Evolutionary conservation across 2,888 invertebrate species (phyloP), one percentile per base, ranked within the genome.

Genomic region (Peribatodes rhomboidaria): DNA sequence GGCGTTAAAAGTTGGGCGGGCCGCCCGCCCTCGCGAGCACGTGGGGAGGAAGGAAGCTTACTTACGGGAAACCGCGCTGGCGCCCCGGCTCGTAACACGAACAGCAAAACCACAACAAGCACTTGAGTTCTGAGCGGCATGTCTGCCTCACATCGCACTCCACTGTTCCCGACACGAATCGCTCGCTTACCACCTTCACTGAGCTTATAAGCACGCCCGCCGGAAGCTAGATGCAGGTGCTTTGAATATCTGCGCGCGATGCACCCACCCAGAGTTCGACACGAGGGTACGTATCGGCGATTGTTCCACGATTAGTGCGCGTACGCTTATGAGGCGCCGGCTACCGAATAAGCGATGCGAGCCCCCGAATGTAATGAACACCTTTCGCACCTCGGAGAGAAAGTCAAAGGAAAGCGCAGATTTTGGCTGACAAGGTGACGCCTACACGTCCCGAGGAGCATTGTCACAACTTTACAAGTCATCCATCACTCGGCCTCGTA

Each of bases 361-460:
- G 89, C 89, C 89, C 90, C 90, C 88, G 86, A 82, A 85, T 83
- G 84, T 84, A 87, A 84, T 82, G 84, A 84, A 88, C 88, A 89
- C 91, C 92, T 88, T 91, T 92, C 90, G 91, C 92, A 92, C 92
- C 91, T 92, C 92, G 80, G 84, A 93, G 93, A 92, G 93, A 93
- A 92, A 93, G 93, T 92, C 84, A 86, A 87, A 92, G 92, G 93
- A 92, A 93, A 92, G 93, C 89, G 92, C 89, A 89, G 89, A 92
- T 91, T 92, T 92, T 90, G 90, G 88, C 90, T 88, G 90, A 85
- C 88, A 88, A 88, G 85, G 69, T 66, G 83, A 84, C 90, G 90
- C 93, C 92, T 86, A 92, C 92, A 84, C 87, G 86, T 87, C 89
- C 90, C 90, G 83, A 88, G 88, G 89, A 90, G 83, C 86, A 86